Evolutionary conservation across 2,797 vertebrate genomes (phyloP).

Genomic region (Leptoclinus maculatus): DNA sequence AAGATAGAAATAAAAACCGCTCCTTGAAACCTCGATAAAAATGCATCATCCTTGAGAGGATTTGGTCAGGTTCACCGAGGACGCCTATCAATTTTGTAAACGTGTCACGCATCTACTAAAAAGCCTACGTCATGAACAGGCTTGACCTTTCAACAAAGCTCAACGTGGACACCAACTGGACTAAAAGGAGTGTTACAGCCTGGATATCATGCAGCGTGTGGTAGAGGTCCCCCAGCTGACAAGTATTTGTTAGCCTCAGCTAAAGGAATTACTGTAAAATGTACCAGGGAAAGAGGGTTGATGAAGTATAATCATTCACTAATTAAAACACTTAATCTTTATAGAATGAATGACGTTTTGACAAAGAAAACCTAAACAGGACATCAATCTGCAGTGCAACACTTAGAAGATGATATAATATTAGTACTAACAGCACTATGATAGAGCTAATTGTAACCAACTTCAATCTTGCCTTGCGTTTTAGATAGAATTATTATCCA

Average conservation of each 20-base stretch:
- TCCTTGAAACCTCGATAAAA: neutral
- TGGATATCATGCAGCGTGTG: neutral
- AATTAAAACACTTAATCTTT: neutral
- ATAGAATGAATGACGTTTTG: neutral
- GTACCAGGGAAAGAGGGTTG: neutral
- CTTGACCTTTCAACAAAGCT: conserved; percentile 18
- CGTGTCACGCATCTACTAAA: neutral
- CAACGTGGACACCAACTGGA: conserved; percentile 50
- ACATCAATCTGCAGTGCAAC: neutral
- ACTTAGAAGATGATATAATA: neutral
- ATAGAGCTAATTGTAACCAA: neutral
- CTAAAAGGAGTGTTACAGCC: conserved; percentile 6
- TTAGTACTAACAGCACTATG: neutral
- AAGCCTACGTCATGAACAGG: neutral
- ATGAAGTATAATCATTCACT: neutral
- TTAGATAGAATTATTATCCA: neutral
- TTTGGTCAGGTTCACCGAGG: neutral
- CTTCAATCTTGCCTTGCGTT: neutral
- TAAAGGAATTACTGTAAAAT: neutral
- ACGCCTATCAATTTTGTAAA: neutral
- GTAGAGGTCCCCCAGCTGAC: neutral
- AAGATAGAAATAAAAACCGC: neutral
- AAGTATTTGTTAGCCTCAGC: neutral
- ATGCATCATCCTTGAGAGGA: neutral
- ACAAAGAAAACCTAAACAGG: neutral